Evolutionary conservation across 2,888 invertebrate species (phyloP).

Genomic region (Meganola albula): DNA sequence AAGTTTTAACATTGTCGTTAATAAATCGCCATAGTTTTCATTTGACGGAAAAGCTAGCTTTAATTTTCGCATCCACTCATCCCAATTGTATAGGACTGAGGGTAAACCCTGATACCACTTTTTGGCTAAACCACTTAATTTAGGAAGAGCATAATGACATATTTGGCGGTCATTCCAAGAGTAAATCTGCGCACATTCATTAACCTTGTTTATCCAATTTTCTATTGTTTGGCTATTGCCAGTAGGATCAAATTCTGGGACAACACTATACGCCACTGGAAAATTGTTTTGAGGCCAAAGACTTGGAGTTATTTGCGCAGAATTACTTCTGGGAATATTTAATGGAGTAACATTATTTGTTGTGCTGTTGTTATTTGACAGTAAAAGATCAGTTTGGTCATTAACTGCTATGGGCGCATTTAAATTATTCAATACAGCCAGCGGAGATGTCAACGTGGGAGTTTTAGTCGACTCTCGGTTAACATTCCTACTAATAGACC

Average conservation of each 20-base stretch:
- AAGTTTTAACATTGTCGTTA: background rate
- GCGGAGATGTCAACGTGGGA: background rate
- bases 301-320: background rate
- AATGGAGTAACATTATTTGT: background rate
- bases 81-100: background rate
- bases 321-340: background rate
- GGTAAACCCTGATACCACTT: background rate
- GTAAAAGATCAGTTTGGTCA: background rate
- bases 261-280: background rate
- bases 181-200: background rate
- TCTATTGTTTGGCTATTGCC: background rate
- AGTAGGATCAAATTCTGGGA: background rate
- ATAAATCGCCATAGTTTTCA: background rate
- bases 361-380: background rate
- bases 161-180: background rate
- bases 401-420: no score
- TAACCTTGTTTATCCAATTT: background rate
- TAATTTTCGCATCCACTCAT: slow-evolving; percentile 1
- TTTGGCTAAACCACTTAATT: background rate
- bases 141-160: background rate
- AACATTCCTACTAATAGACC: background rate
- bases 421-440: background rate
- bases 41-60: background rate
- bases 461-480: slow-evolving; percentile 1
- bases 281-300: background rate